Conservation (phyloP, 1,140 invertebrate species). For the Campodea augens region DNA sequence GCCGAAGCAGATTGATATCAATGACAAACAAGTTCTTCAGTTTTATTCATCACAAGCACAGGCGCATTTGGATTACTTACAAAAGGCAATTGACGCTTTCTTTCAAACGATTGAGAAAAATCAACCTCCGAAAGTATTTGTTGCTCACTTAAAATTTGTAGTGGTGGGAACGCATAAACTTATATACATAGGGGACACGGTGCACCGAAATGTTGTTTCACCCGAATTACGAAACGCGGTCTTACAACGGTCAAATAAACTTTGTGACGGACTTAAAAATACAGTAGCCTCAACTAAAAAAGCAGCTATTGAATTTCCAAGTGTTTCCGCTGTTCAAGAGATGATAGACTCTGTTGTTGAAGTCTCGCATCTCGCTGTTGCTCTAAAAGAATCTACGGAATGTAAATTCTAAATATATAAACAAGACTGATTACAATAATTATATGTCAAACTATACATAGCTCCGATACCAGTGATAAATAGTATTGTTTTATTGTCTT, state of each 20-base stretch:
- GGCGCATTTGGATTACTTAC: conserved; percentile 60
- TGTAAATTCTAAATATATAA: too few species aligned
- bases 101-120: conserved; percentile 75
- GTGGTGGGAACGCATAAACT: conserved; percentile 79
- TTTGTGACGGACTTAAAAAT: conserved; percentile 63
- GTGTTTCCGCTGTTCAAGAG: conserved; percentile 69
- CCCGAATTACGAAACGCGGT: conserved; percentile 49
- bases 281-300: conserved; percentile 74
- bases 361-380: conserved; percentile 53
- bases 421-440: too few species aligned
- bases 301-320: conserved; percentile 76
- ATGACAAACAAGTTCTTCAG: conserved; percentile 60
- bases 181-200: conserved; percentile 81
- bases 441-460: too few species aligned
- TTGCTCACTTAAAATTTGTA: conserved; percentile 84
- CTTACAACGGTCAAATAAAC: conserved; percentile 53
- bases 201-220: conserved; percentile 56
- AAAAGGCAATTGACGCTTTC: conserved; percentile 79
- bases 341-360: conserved; percentile 81
- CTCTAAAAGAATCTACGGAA: too few species aligned
- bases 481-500: too few species aligned
- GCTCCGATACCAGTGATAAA: too few species aligned
- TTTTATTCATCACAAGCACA: conserved; percentile 73
- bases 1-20: conserved; percentile 19
- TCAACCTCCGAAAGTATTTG: conserved; percentile 79